Conservation (phyloP, 2,113 vertebrate genomes). For the Abramis brama region DNA sequence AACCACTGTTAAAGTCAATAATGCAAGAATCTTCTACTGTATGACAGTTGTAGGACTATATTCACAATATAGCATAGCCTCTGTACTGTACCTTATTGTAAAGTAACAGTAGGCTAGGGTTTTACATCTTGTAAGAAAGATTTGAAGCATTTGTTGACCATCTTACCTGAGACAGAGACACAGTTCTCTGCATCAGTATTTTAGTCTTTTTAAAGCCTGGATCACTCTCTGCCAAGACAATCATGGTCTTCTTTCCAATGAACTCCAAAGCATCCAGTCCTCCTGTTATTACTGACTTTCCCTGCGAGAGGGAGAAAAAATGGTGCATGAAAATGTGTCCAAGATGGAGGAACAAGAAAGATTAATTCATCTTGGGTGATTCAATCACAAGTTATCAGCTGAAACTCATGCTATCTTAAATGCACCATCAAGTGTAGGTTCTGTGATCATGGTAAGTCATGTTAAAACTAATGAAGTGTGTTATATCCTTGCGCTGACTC, state of each 20-base stretch:
- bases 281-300: constrained; percentile 91
- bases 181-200: constrained; percentile 92
- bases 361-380: not conserved
- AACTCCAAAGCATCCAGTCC: constrained; percentile 97
- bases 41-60: not conserved
- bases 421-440: not conserved
- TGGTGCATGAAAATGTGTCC: not conserved
- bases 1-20: not conserved
- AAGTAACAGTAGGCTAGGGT: not conserved
- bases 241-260: constrained; percentile 99
- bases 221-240: constrained; percentile 93
- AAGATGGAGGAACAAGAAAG: not conserved
- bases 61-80: too few relatives aligned
- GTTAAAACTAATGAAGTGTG: not conserved
- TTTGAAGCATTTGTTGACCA: not conserved
- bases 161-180: constrained; percentile 90
- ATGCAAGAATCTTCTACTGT: not conserved
- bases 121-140: not conserved
- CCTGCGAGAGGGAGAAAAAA: constrained; percentile 70
- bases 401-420: not conserved
- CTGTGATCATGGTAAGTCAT: not conserved
- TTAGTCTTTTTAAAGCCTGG: constrained; percentile 97
- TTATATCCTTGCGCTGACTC: constrained; percentile 62
- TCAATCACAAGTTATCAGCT: not conserved
- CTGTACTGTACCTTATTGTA: too few relatives aligned